Evolutionary conservation across 1,140 invertebrate species (phyloP).

Genomic region (Tetragnatha versicolor): DNA sequence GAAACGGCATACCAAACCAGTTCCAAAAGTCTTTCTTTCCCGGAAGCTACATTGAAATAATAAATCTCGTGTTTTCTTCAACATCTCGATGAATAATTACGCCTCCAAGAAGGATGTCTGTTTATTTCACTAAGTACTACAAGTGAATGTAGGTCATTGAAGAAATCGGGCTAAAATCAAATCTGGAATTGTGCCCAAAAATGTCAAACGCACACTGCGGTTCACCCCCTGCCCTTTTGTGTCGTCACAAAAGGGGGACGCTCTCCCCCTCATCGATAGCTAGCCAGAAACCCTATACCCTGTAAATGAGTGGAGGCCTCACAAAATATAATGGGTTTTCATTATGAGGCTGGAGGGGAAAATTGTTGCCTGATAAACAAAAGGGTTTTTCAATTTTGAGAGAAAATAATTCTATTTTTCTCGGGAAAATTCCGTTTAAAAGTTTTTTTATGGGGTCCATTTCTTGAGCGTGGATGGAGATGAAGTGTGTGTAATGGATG

Average conservation of each 20-base stretch:
- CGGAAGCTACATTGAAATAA: no score
- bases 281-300: slow-evolving; percentile 6
- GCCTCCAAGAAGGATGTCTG: not conserved
- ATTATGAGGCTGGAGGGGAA: not conserved
- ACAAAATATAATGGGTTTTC: not conserved
- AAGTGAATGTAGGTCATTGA: slow-evolving; percentile 40
- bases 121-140: slow-evolving; percentile 6
- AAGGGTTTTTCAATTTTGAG: no score
- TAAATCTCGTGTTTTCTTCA: no score
- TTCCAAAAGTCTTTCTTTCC: no score
- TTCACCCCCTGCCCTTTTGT: slow-evolving; percentile 34
- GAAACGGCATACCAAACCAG: no score
- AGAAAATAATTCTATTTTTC: no score
- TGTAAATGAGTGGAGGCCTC: not conserved
- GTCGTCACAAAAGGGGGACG: slow-evolving; percentile 12
- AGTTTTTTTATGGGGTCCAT: no score
- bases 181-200: slow-evolving; percentile 44
- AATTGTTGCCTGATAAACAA: no score
- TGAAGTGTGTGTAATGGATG: no score
- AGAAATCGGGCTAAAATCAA: slow-evolving; percentile 18
- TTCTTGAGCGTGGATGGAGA: no score
- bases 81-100: no score
- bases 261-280: slow-evolving; percentile 11
- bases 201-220: slow-evolving; percentile 36
- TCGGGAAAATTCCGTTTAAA: no score